Evolutionary conservation across 2,797 vertebrate species (phyloP).

Genomic region (Myripristis jacobus): DNA sequence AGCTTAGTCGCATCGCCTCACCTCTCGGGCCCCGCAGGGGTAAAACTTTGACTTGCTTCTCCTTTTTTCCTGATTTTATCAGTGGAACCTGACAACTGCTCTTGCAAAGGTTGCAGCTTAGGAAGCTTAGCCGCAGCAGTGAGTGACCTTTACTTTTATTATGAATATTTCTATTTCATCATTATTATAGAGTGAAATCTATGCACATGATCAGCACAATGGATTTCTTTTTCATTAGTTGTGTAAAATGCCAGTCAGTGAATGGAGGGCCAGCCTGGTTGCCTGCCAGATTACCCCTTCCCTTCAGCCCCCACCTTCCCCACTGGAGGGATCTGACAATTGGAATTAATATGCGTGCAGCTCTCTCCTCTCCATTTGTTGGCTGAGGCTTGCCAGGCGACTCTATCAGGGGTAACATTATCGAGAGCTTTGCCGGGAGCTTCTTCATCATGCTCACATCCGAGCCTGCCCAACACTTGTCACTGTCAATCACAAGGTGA

Average conservation of each 20-base stretch:
- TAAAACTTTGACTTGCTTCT: slow-evolving; percentile 65
- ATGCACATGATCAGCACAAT: slow-evolving; percentile 90
- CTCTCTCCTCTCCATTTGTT: slow-evolving; percentile 89
- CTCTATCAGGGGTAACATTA: slow-evolving; percentile 99
- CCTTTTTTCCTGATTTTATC: slow-evolving; percentile 76
- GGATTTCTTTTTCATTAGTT: slow-evolving; percentile 92
- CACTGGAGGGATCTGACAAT: slow-evolving; percentile 81
- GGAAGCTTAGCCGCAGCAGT: slow-evolving; percentile 92
- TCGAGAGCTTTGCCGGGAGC: slow-evolving; percentile 94
- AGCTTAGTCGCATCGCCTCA: slow-evolving; percentile 51
- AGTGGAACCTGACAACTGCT: slow-evolving; percentile 83
- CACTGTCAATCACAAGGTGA: slow-evolving; percentile 99
- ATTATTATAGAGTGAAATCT: slow-evolving; percentile 93
- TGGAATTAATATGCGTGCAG: slow-evolving; percentile 94
- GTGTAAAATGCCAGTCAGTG: slow-evolving; percentile 91
- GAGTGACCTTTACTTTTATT: slow-evolving; percentile 99
- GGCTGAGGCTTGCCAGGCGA: slow-evolving; percentile 90
- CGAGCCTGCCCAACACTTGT: slow-evolving; percentile 93
- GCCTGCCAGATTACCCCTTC: slow-evolving; percentile 73
- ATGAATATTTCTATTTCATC: slow-evolving; percentile 97
- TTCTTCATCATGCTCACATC: slow-evolving; percentile 96
- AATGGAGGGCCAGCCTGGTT: slow-evolving; percentile 78
- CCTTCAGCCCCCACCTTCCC: slow-evolving; percentile 58
- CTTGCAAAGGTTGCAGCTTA: slow-evolving; percentile 95
- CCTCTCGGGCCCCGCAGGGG: slow-evolving; percentile 64